Base-by-base conservation (phyloP, 2,113 vertebrate species). In the Anolis sagrei region DNA sequence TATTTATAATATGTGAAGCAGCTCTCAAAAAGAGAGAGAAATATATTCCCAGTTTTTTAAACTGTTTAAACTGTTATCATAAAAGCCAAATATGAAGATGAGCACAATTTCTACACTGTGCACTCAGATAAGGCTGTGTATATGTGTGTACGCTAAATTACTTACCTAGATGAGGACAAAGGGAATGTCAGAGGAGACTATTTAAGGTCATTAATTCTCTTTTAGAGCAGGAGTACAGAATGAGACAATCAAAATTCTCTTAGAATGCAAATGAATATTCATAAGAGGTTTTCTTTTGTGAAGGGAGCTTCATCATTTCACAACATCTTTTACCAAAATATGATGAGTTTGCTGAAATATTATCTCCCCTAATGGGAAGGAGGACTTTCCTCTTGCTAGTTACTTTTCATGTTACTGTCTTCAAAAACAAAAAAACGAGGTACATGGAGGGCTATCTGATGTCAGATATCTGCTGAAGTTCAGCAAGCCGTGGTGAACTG, bases 171-270 rank as follows among this genome's bases (percentile, higher is more conserved):
- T 89, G 84, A 90, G 83, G 92, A 89, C 93, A 94, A 91, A 94
- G 91, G 91, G 79, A 93, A 78, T 92, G 92, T 93, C 91, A 93
- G 82, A 8, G 64, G 90, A 91, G 92, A 85, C 86, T 88, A 92
- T 93, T 94, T 92, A 94, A 80, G 87, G 91, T 93, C 89, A 93
- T 93, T 94, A 93, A 91, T 93, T 94, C 89, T 88, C 91, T 92
- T 84, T 90, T 85, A 81, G 70, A 86, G 84, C 51, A 82, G 90
- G 27, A 82, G 39, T 64, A 36, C 32, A 54, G 61, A 90, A 90
- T 89, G 87, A 93, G 88, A 92, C 91, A 94, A 94, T 94, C 81
- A 93, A 83, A 58, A 92, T 90, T 62, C 82, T 91, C 87, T 93
- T 91, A 69, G 88, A 93, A 91, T 89, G 73, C 88, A 92, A 93